Conservation (phyloP, 2,113 vertebrate genomes). For the Excalfactoria chinensis region DNA sequence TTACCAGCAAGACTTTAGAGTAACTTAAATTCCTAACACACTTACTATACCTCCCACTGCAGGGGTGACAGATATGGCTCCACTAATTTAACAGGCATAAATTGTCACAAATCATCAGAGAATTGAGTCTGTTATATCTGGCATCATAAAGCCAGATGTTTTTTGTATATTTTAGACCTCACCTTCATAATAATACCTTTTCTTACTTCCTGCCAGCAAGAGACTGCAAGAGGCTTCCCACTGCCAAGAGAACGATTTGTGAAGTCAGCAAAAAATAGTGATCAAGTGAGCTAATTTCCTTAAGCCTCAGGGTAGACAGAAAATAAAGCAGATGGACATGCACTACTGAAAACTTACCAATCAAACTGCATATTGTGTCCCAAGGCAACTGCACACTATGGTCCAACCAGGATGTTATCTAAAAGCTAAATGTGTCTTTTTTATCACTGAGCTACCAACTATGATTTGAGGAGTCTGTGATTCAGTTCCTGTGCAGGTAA, state of each 20-base stretch:
- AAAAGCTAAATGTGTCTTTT: not conserved
- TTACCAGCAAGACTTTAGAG: not conserved
- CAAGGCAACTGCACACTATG: not conserved
- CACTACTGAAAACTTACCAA: constrained; percentile 36
- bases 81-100: not conserved
- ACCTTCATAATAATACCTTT: not conserved
- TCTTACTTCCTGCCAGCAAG: constrained; percentile 39
- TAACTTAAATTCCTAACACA: not conserved
- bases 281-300: constrained; percentile 28
- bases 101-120: not conserved
- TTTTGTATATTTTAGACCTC: constrained; percentile 27
- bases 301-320: not conserved
- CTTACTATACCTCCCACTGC: not conserved
- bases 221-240: constrained; percentile 17
- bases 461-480: not conserved
- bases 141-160: not conserved
- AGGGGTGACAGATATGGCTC: not conserved
- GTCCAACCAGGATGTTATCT: constrained; percentile 11
- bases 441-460: not conserved
- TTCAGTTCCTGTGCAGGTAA: not conserved
- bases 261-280: constrained; percentile 49
- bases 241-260: constrained; percentile 43
- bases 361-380: not conserved
- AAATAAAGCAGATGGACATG: not conserved
- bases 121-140: not conserved